These are phyloP conservation scores for Chaetophractus vellerosus DNA, from an alignment of 2,797 vertebrate genomes.

Conservation along the genomic window DNA sequence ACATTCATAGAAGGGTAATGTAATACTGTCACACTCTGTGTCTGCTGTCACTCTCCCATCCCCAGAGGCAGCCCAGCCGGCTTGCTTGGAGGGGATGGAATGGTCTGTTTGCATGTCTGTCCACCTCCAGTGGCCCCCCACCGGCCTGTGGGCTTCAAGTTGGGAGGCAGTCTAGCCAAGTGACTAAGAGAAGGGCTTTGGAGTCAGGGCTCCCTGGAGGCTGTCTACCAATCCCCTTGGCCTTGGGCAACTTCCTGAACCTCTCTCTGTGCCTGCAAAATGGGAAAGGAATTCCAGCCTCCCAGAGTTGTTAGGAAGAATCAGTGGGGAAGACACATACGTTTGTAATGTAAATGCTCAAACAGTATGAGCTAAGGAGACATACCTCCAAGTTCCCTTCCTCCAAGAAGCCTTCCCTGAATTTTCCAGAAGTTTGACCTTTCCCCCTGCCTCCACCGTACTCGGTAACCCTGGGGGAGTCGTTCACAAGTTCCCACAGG, in stretches of 20 bases:
- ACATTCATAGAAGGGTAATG: background rate
- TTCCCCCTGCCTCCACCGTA: background rate
- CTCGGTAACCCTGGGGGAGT: background rate
- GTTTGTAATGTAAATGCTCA: background rate
- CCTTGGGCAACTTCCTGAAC: background rate
- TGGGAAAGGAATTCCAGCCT: background rate
- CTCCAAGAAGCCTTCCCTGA: background rate
- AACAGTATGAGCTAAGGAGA: background rate
- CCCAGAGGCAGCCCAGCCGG: background rate
- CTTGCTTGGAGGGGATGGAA: background rate
- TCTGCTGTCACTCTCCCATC: too few relatives aligned
- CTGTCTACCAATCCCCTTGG: background rate
- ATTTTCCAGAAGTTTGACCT: background rate
- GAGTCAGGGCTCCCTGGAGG: background rate
- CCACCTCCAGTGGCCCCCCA: background rate
- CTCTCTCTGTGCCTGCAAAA: background rate
- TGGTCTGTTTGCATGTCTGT: background rate
- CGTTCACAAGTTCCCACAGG: background rate
- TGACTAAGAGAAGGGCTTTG: background rate
- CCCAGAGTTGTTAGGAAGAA: background rate
- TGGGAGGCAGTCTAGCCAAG: background rate
- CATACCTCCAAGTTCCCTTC: background rate
- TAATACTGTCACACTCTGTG: background rate
- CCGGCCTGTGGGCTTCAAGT: background rate
- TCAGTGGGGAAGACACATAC: rapidly evolving